Evolutionary conservation across 2,113 vertebrate genomes (phyloP).

Genomic region (Hemiscyllium ocellatum): DNA sequence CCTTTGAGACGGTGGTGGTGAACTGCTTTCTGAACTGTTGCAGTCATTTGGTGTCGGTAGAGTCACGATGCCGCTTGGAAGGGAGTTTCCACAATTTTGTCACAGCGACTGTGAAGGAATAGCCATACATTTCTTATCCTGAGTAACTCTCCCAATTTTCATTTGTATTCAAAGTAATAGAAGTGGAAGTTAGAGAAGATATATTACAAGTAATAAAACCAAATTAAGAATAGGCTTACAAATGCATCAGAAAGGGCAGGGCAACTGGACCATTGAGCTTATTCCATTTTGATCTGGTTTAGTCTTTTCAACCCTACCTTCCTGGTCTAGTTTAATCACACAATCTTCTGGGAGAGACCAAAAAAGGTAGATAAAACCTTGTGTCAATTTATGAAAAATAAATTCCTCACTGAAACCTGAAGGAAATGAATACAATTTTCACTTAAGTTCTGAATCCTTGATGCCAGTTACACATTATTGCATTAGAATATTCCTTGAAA

Average conservation of each 20-base stretch:
- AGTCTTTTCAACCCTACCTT: too few species aligned
- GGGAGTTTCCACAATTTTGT: too few species aligned
- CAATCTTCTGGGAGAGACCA: background rate
- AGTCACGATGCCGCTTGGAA: too few species aligned
- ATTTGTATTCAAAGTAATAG: background rate
- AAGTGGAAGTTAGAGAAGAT: background rate
- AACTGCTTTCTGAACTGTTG: too few species aligned
- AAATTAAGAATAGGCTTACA: background rate
- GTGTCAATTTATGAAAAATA: background rate
- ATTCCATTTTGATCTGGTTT: background rate
- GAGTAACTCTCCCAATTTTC: background rate
- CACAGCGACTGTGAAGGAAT: too few species aligned
- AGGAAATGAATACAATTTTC: background rate
- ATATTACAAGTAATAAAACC: background rate
- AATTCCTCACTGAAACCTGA: background rate
- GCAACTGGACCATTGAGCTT: background rate
- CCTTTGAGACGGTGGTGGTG: too few species aligned
- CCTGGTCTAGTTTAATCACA: background rate
- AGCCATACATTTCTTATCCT: too few species aligned
- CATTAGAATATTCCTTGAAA: background rate
- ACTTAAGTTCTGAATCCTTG: background rate
- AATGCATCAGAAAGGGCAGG: background rate
- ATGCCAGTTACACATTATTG: background rate
- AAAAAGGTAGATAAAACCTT: background rate
- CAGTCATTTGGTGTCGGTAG: too few species aligned